Evolutionary conservation across 2,113 vertebrate genomes (phyloP), one percentile per base, ranked within the genome.

Genomic region (Oceanites oceanicus): DNA sequence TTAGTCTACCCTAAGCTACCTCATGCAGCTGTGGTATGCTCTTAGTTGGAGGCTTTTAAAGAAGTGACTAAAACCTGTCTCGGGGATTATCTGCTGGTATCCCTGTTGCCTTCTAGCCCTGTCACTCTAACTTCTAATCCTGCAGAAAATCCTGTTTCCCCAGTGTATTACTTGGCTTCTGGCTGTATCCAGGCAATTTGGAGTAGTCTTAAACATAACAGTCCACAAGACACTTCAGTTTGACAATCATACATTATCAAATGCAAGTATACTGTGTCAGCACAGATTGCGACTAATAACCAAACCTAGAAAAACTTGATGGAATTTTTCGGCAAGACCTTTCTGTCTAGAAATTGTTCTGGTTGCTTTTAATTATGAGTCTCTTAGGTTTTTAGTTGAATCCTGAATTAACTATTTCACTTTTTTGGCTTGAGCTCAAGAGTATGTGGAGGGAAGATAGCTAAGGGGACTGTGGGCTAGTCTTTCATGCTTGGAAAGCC

Each of bases 1-100:
- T 72, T 85, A 85, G 77, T 67, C n/a, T 88, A 16, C 40, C 62
- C 30, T 70, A 47, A 91, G 52, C 52, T 89, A 58, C 68, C n/a
- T 84, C 0, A 1, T 72, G 73, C 80, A 91, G 88, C 88, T 92
- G 53, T 58, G 75, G 30, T 80, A 10, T 18, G 63, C 56, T 92
- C 56, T 84, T 76, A 49, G 72, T 71, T 85, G 58, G 44, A 63
- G 76, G 66, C 72, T 81, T 87, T 89, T 82, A 77, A 91, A 74
- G 75, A 86, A 70, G 77, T 67, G 21, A 25, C 66, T 95, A 52
- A 87, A 85, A 96, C 61, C 56, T 93, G 65, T 88, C 32, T 49
- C 3, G 2, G 44, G 88, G 49, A 91, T 97, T 96, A 87, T 75
- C 74, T 96, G 34, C 74, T 93, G 44, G 32, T 91, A 56, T 87